Base-by-base conservation (phyloP, 2,888 invertebrate species). In the Sussaba pulchella region DNA sequence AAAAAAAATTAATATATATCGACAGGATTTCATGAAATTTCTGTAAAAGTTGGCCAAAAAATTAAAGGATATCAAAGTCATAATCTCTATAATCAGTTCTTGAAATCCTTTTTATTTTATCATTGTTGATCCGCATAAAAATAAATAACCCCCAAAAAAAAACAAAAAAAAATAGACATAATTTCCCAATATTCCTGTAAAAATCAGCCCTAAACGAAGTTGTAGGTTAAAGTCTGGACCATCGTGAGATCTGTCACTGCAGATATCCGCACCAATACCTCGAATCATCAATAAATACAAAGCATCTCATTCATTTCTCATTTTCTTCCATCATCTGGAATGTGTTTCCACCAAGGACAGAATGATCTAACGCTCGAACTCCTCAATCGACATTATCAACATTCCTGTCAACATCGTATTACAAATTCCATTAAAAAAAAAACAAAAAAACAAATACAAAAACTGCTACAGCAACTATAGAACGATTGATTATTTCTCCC, bases 341-440 rank as follows among this genome's bases (percentile, higher is more conserved):
- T 57, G 19, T 10, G 8, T 17, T 57, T 43, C 45, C 57, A 26
- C 50, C 17, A 19, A 43, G 52, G 52, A 12, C 41, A 41, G 4
- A 10, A 54, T 54, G 41, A 54, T 69, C 54, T 12, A 61, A 61
- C 19, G 61, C 61, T 1, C 8, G n/a, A 6, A 54, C 14, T 54
- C 12, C 31, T 70, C 45, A 31, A 70, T 70, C n/a, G 41, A 57
- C 8, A 17, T 24, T 31, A 57, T 69, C 26, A 69, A 69, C 69
- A 54, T 45, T 70, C 57, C 70, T 70, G 70, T 70, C 57, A 70
- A 26, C 43, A 26, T 12, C 70, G 45, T 45, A 12, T 39, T 0
- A 54, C 5, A 0, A 26, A 54, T 52, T 45, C n/a, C n/a, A n/a
- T n/a, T n/a, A n/a, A n/a, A n/a, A n/a, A n/a, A n/a, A n/a, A n/a